Evolutionary conservation across 2,113 vertebrate genomes (phyloP).

Genomic region (Ranitomeya variabilis): DNA sequence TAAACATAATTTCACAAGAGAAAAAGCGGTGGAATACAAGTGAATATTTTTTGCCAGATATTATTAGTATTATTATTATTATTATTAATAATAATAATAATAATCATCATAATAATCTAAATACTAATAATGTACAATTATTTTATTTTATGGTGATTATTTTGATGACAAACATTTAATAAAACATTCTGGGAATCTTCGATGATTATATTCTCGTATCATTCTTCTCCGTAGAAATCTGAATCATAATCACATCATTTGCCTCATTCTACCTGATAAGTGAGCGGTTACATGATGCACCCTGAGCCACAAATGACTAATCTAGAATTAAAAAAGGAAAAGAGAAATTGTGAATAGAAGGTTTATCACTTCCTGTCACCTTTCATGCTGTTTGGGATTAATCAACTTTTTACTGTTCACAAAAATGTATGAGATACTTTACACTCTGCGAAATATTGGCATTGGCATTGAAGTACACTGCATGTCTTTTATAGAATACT

Average conservation of each 20-base stretch:
- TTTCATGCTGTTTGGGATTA: not conserved
- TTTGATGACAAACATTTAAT: not conserved
- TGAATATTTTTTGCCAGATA: not conserved
- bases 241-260: conserved; percentile 1
- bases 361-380: not conserved
- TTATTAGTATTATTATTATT: no score
- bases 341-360: not conserved
- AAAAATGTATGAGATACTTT: not conserved
- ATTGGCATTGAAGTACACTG: not conserved
- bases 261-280: not conserved
- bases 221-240: not conserved
- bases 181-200: not conserved
- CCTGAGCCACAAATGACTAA: conserved; percentile 21
- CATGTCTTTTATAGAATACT: not conserved
- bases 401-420: not conserved
- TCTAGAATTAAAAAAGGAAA: not conserved
- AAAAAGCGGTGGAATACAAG: not conserved
- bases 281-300: not conserved
- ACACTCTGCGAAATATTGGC: not conserved
- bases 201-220: not conserved
- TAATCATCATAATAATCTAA: no score
- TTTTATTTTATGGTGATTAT: not conserved
- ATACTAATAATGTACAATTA: not conserved
- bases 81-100: no score
- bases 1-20: not conserved